Evolutionary conservation across 2,888 invertebrate species (phyloP).

Genomic region (Laspeyria flexula): DNA sequence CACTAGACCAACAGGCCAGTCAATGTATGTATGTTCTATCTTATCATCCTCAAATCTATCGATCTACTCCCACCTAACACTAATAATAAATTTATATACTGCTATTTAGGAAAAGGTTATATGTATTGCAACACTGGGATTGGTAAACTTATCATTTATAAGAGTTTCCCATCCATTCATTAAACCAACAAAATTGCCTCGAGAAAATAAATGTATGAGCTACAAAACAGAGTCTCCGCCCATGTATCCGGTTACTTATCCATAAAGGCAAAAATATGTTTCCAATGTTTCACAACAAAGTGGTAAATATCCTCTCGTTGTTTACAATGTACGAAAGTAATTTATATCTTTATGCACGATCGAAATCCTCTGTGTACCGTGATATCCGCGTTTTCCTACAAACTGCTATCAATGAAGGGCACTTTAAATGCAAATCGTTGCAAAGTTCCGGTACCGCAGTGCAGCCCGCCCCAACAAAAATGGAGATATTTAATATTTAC

Average conservation of each 20-base stretch:
- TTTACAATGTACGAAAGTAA: slow-evolving; percentile 46
- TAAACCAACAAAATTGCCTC: no score
- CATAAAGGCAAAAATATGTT: not conserved
- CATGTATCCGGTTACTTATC: not conserved
- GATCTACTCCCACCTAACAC: no score
- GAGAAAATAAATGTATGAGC: no score
- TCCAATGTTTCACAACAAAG: not conserved
- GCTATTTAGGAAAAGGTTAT: no score
- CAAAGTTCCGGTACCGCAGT: slow-evolving; percentile 57
- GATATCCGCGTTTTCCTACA: slow-evolving; percentile 44
- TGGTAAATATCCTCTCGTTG: slow-evolving; percentile 15
- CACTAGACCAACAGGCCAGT: no score
- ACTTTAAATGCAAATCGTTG: slow-evolving; percentile 74
- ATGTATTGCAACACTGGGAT: no score
- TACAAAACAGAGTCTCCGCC: no score
- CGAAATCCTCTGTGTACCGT: slow-evolving; percentile 41
- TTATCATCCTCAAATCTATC: no score
- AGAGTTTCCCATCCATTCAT: no score
- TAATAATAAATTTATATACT: no score
- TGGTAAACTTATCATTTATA: no score
- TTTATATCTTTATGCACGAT: slow-evolving; percentile 45
- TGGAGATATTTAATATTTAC: slow-evolving; percentile 5
- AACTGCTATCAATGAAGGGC: slow-evolving; percentile 62
- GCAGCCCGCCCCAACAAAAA: slow-evolving; percentile 43
- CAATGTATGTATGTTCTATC: no score